These are phyloP conservation scores for Aeoliscus strigatus DNA, from an alignment of 2,797 vertebrate species.

Conservation along the genomic window DNA sequence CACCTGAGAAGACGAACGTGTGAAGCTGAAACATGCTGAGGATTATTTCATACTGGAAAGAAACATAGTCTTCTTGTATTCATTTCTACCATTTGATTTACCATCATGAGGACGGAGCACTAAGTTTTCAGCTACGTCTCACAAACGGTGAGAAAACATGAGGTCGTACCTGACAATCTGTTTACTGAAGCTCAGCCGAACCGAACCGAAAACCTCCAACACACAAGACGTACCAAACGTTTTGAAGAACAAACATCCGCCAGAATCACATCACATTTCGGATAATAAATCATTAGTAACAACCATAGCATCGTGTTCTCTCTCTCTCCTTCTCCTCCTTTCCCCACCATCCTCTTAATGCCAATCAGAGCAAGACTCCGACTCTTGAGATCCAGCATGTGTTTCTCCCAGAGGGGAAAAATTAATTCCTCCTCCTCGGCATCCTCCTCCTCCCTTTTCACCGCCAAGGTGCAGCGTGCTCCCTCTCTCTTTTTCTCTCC, in stretches of 20 bases:
- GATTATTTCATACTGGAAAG: too few relatives aligned
- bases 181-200: too few relatives aligned
- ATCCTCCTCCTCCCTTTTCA: conserved; percentile 67
- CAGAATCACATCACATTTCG: conserved; percentile 59
- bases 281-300: conserved; percentile 73
- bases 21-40: too few relatives aligned
- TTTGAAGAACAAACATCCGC: conserved; percentile 48
- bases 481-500: conserved; percentile 62
- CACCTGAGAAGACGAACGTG: too few relatives aligned
- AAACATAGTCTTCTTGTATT: too few relatives aligned
- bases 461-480: conserved; percentile 76
- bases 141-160: too few relatives aligned
- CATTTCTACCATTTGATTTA: too few relatives aligned
- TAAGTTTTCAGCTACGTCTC: too few relatives aligned
- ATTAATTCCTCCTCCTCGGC: conserved; percentile 83
- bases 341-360: conserved; percentile 62
- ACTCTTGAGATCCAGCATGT: conserved; percentile 74
- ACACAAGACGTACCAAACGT: conserved; percentile 17
- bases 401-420: conserved; percentile 80
- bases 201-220: conserved; percentile 3
- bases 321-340: conserved; percentile 20
- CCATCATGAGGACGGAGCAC: too few relatives aligned
- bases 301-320: conserved; percentile 59
- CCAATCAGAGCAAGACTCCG: conserved; percentile 76
- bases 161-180: conserved; percentile 13